Conservation (phyloP, 2,888 invertebrate genomes). For the Microplitis manilae region DNA sequence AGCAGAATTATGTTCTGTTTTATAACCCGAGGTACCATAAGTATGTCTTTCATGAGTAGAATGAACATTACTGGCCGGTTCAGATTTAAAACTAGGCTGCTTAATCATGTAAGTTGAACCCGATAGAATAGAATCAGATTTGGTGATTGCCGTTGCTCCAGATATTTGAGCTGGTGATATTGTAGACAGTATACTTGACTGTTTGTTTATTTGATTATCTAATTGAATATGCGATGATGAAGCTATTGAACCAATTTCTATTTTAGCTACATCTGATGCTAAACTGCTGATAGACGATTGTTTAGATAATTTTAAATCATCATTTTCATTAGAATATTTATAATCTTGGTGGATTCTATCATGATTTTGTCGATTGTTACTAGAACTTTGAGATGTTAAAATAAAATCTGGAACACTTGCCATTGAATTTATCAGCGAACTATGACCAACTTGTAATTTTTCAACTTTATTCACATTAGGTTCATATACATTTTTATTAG, state of each 20-base stretch:
- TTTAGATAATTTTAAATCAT: background rate
- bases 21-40: background rate
- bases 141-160: background rate
- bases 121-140: slow-evolving; percentile 6
- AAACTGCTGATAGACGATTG: background rate
- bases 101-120: slow-evolving; percentile 3
- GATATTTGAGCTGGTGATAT: too few relatives aligned
- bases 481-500: background rate
- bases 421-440: background rate
- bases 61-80: background rate
- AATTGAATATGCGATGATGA: background rate
- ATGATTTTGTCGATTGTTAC: background rate
- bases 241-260: background rate
- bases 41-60: slow-evolving; percentile 22
- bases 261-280: background rate
- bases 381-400: background rate
- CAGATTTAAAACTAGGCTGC: slow-evolving; percentile 30
- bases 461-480: background rate
- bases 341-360: background rate
- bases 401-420: background rate
- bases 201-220: background rate
- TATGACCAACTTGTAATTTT: background rate
- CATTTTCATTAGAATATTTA: background rate
- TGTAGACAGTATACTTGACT: background rate
- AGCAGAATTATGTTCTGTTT: slow-evolving; percentile 5